Conservation (phyloP, 2,113 vertebrate genomes). For the Urocitellus parryii region DNA sequence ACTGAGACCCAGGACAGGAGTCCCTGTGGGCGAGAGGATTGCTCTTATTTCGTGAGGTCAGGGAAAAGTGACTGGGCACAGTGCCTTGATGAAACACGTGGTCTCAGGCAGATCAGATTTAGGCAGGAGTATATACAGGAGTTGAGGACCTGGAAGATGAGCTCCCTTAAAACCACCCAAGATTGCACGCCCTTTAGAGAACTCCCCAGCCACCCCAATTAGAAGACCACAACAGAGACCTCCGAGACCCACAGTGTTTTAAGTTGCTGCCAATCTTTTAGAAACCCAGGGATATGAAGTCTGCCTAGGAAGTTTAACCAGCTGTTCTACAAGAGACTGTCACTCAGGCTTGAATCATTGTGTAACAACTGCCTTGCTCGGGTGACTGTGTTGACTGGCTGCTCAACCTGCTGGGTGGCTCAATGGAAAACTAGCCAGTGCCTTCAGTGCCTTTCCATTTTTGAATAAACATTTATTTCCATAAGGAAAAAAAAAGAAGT, state of each 20-base stretch:
- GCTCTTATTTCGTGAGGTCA: not conserved
- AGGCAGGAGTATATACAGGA: not conserved
- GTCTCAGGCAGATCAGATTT: not conserved
- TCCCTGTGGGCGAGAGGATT: not conserved
- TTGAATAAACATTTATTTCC: slow-evolving; percentile 14
- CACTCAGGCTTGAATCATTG: not conserved
- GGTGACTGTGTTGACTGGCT: not conserved
- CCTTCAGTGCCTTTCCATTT: not conserved
- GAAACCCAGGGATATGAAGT: not conserved
- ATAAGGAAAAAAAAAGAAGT: not conserved
- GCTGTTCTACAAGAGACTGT: too few relatives aligned
- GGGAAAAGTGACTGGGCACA: not conserved
- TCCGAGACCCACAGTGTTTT: not conserved
- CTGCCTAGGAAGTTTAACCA: not conserved
- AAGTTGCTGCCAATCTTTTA: not conserved
- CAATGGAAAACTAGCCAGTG: not conserved
- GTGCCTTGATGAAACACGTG: not conserved
- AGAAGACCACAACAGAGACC: not conserved
- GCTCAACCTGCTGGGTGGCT: not conserved
- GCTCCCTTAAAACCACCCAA: not conserved
- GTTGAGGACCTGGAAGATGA: not conserved
- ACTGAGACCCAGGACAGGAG: not conserved
- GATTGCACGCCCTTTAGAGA: not conserved
- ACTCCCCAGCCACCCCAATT: not conserved
- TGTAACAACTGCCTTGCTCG: not conserved